Evolutionary conservation across 2,888 invertebrate genomes (phyloP).

Genomic region (Himalopsyche kuldschensis): DNA sequence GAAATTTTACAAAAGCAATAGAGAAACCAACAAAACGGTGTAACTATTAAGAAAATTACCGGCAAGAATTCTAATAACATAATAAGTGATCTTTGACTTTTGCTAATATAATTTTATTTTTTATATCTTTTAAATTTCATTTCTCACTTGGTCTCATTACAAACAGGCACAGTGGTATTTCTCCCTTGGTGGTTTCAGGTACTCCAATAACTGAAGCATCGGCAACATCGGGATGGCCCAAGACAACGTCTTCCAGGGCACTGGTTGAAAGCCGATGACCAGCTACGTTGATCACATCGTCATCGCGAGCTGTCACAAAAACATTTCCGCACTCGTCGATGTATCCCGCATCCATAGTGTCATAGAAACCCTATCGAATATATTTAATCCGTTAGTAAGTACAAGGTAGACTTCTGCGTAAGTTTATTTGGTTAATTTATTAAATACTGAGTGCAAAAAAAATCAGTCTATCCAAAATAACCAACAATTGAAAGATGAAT

Average conservation of each 20-base stretch:
- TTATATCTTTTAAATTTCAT: too few relatives aligned
- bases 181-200: conserved; percentile 86
- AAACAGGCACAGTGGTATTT: conserved; percentile 86
- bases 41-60: too few relatives aligned
- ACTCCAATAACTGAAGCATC: conserved; percentile 91
- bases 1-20: too few relatives aligned
- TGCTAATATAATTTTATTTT: too few relatives aligned
- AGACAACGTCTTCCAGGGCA: conserved; percentile 86
- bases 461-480: too few relatives aligned
- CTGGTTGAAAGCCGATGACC: conserved; percentile 90
- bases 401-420: too few relatives aligned
- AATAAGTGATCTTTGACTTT: too few relatives aligned
- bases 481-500: too few relatives aligned
- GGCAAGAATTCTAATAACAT: too few relatives aligned
- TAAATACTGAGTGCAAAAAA: too few relatives aligned
- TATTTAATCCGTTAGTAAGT: neutral
- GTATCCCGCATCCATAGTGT: conserved; percentile 94
- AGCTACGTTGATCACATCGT: conserved; percentile 94
- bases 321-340: conserved; percentile 81
- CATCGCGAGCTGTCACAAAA: conserved; percentile 87
- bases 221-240: conserved; percentile 81
- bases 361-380: conserved; percentile 75
- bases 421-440: too few relatives aligned
- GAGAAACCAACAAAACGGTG: too few relatives aligned
- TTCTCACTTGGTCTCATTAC: conserved; percentile 64